Evolutionary conservation across 2,113 vertebrate genomes (phyloP).

Genomic region (Notarius quadriscutis): DNA sequence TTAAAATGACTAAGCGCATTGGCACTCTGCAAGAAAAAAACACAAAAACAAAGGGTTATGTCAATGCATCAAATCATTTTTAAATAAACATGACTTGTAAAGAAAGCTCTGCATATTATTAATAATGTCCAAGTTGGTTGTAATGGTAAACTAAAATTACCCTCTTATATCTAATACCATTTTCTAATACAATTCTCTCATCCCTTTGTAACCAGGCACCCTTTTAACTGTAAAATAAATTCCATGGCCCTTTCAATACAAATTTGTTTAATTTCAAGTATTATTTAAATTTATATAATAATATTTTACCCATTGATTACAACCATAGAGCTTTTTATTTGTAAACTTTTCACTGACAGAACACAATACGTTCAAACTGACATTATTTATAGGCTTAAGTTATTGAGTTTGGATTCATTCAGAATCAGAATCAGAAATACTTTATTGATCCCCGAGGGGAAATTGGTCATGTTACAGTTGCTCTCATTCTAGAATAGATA

Average conservation of each 20-base stretch:
- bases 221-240: background rate
- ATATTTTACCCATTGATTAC: background rate
- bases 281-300: background rate
- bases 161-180: background rate
- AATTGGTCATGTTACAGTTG: too few relatives aligned
- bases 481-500: too few relatives aligned
- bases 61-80: background rate
- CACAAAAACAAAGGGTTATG: background rate
- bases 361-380: background rate
- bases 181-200: background rate
- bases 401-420: background rate
- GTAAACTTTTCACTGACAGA: background rate
- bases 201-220: background rate
- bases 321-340: background rate
- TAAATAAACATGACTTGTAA: background rate
- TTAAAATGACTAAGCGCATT: slow-evolving; percentile 77
- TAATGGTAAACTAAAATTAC: background rate
- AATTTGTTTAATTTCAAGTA: background rate
- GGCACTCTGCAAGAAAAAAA: slow-evolving; percentile 71
- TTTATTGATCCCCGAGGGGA: too few relatives aligned
- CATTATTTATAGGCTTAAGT: background rate
- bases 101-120: background rate
- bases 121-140: background rate
- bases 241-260: background rate
- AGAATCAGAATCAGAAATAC: too few relatives aligned